A percentile compares a stretch with the other conserved stretches of the same genome.
Evolutionary conservation across 2,888 invertebrate genomes (phyloP).

Genomic region (Phanerotoma sp.): DNA sequence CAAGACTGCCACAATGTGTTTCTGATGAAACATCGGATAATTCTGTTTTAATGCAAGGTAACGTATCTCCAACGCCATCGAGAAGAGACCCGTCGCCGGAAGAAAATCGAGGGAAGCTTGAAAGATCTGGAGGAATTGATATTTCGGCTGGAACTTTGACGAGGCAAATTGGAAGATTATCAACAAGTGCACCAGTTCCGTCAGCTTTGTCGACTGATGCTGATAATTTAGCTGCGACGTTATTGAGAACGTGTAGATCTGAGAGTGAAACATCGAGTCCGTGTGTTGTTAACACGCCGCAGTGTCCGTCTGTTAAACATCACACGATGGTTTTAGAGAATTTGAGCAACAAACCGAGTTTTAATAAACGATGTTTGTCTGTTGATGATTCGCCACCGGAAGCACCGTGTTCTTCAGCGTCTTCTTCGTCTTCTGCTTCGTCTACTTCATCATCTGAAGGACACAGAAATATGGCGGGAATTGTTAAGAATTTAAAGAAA

Average conservation of each 20-base stretch:
- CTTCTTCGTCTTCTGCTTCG: constrained; percentile 28
- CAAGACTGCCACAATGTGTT: constrained; percentile 41
- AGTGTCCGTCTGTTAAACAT: constrained; percentile 61
- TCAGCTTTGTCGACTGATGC: constrained; percentile 56
- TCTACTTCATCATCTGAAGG: constrained; percentile 41
- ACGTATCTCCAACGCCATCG: constrained; percentile 48
- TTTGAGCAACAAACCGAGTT: constrained; percentile 53
- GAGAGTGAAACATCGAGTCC: constrained; percentile 56
- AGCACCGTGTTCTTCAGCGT: constrained; percentile 26
- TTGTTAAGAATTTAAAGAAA: constrained; percentile 82
- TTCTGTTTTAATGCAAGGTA: constrained; percentile 51
- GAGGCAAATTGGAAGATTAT: constrained; percentile 53
- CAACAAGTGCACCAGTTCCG: constrained; percentile 52
- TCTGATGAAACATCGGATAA: constrained; percentile 44
- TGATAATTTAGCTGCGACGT: constrained; percentile 44
- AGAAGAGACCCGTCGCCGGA: constrained; percentile 36
- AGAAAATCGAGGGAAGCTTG: constrained; percentile 11
- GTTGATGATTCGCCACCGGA: constrained; percentile 52
- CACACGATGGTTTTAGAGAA: constrained; percentile 61
- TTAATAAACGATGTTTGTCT: constrained; percentile 49
- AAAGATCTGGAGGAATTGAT: constrained; percentile 31
- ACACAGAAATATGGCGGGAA: constrained; percentile 63
- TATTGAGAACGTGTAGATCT: constrained; percentile 51
- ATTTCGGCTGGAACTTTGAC: constrained; percentile 27
- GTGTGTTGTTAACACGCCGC: constrained; percentile 57